Evolutionary conservation across 2,113 vertebrate species (phyloP), one percentile per base, ranked within the genome.

Genomic region (Perca fluviatilis): DNA sequence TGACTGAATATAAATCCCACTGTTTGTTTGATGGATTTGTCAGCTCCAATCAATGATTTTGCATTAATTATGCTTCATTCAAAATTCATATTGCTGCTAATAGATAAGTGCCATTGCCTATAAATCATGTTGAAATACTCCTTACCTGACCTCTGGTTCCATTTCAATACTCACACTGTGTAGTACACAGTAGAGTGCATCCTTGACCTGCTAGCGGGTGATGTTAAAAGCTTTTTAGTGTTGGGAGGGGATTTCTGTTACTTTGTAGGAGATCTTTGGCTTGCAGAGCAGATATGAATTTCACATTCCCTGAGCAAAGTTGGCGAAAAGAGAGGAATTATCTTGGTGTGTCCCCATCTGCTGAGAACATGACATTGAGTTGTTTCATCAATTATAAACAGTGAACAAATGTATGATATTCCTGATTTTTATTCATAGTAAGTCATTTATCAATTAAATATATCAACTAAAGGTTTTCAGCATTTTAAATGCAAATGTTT

Each of bases 41-140:
- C 33, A 85, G 73, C 82, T 70, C 49, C 77, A 67, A 88, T 92
- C 83, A 85, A 86, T 88, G 65, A 66, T 58, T 86, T 82, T 85
- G 66, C 86, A 87, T 90, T 88, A 87, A 89, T 90, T 80, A 89
- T 65, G 75, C 74, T 88, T 86, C 54, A 80, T 93, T 93, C 75
- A 72, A 90, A 88, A 92, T 90, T 82, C 74, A 85, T 86, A 77
- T 57, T 74, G 23, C 74, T 71, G 64, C 56, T 86, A 84, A 87
- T 70, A 86, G 87, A 88, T 74, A 82, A 83, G 79, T 73, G 64
- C 53, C 54, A 36, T 19, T 58, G 72, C 71, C 62, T 78, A 80
- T 84, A 79, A 82, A 89, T 86, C 79, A 82, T 66, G 67, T 40
- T 66, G 69, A 81, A 77, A 79, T 63, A 74, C 74, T 81, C 57